Evolutionary conservation across 1,140 invertebrate genomes (phyloP).

Genomic region (Batillaria attramentaria): DNA sequence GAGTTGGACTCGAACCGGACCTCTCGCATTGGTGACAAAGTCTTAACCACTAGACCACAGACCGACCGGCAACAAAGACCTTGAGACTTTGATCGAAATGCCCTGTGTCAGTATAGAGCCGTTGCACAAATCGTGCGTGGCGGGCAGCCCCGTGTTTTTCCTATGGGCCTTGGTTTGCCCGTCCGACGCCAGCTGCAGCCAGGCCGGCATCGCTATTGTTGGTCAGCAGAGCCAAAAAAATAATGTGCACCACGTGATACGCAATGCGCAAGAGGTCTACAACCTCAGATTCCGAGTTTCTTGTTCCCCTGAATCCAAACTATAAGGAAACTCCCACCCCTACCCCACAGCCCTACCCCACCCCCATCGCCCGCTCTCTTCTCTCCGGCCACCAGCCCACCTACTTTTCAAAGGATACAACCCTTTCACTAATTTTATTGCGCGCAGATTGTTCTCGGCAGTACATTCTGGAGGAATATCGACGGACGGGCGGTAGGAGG

Average conservation of each 20-base stretch:
- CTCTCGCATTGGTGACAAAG: too few relatives aligned
- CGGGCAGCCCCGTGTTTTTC: too few relatives aligned
- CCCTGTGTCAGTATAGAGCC: too few relatives aligned
- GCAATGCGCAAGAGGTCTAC: neutral
- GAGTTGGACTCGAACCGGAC: too few relatives aligned
- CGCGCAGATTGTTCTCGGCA: conserved; percentile 2
- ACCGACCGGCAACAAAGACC: too few relatives aligned
- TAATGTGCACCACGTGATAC: neutral
- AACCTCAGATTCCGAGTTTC: too few relatives aligned
- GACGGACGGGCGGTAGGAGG: conserved; percentile 13
- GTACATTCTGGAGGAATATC: neutral
- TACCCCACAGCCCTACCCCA: neutral
- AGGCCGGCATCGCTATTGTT: neutral
- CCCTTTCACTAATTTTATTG: neutral
- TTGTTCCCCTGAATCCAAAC: conserved; percentile 7
- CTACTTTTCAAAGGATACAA: neutral
- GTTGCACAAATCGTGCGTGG: too few relatives aligned
- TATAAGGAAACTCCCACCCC: neutral
- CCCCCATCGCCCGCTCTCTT: neutral
- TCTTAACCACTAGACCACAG: too few relatives aligned
- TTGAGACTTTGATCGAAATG: too few relatives aligned
- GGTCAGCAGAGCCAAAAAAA: neutral
- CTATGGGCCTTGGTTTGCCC: neutral
- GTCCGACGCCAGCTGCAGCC: neutral
- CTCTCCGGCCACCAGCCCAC: neutral